Percentiles rank a stretch among this genome's conserved stretches.
These are phyloP conservation scores for Nannospalax galili DNA, from an alignment of 2,113 vertebrate species.

Conservation along the genomic window DNA sequence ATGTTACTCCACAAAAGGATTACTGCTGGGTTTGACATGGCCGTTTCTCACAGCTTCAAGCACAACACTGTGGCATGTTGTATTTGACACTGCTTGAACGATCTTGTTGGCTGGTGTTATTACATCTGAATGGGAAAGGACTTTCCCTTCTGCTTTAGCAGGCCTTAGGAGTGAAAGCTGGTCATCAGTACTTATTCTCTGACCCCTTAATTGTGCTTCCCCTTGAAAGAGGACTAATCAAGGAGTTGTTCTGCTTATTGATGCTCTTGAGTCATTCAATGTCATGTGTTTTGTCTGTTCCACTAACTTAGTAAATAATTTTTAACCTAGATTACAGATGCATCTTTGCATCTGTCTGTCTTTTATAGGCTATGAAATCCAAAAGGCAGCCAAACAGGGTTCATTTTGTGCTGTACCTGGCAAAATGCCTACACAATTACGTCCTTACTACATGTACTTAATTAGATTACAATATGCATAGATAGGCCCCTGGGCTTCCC, in stretches of 20 bases:
- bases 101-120: neutral
- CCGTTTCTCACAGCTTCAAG: neutral
- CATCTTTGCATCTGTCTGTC: neutral
- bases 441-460: constrained; percentile 47
- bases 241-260: neutral
- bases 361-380: constrained; percentile 31
- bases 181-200: constrained; percentile 1
- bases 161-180: neutral
- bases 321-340: neutral
- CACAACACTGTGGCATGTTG: neutral
- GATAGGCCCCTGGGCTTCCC: constrained; percentile 15
- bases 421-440: constrained; percentile 62
- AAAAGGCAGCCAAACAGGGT: neutral
- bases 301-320: neutral
- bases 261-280: neutral
- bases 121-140: neutral
- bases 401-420: constrained; percentile 62
- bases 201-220: neutral
- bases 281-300: neutral
- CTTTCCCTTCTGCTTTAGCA: neutral
- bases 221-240: constrained; percentile 26
- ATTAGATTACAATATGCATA: constrained; percentile 63
- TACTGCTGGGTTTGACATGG: neutral
- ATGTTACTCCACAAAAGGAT: neutral
- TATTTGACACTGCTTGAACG: neutral